phyloP scores from a whole-genome alignment of 2,113 vertebrate genomes.

The Scalopus aquaticus region DNA sequence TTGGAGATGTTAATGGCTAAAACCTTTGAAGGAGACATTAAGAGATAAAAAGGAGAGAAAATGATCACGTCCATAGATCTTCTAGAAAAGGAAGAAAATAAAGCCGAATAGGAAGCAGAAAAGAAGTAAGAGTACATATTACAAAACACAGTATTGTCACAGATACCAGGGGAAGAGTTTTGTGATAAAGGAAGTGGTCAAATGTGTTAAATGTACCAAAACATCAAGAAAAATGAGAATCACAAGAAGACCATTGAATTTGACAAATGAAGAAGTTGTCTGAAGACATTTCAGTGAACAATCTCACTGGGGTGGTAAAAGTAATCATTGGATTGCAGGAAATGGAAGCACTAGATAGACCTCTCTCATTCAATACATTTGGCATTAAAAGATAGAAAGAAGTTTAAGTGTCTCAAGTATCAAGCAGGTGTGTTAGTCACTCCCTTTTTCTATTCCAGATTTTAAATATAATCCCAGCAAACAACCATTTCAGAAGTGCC shows the following conservation, averaged over 20 bases:
- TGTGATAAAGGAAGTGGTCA: constrained; percentile 9
- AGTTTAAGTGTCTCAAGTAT: not conserved
- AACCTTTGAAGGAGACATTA: not conserved
- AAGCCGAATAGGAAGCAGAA: not conserved
- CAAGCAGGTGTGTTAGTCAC: not conserved
- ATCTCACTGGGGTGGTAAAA: not conserved
- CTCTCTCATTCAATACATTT: not conserved
- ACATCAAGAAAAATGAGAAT: constrained; percentile 45
- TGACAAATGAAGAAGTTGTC: constrained; percentile 31
- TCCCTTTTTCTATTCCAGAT: not conserved
- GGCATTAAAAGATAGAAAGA: not conserved
- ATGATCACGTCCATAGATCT: not conserved
- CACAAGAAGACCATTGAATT: not conserved
- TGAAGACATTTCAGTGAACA: not conserved
- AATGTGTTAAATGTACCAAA: constrained; percentile 41
- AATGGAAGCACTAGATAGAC: not conserved
- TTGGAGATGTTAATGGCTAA: not conserved
- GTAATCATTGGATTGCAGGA: not conserved
- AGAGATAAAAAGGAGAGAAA: not conserved
- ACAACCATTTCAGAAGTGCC: not conserved
- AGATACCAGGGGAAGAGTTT: not conserved
- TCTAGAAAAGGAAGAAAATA: not conserved
- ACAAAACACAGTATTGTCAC: not conserved
- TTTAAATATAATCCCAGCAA: not conserved
- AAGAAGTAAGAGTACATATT: not conserved